phyloP scores from a whole-genome alignment of 2,888 invertebrate genomes.

The Holacanthella duospinosa region DNA sequence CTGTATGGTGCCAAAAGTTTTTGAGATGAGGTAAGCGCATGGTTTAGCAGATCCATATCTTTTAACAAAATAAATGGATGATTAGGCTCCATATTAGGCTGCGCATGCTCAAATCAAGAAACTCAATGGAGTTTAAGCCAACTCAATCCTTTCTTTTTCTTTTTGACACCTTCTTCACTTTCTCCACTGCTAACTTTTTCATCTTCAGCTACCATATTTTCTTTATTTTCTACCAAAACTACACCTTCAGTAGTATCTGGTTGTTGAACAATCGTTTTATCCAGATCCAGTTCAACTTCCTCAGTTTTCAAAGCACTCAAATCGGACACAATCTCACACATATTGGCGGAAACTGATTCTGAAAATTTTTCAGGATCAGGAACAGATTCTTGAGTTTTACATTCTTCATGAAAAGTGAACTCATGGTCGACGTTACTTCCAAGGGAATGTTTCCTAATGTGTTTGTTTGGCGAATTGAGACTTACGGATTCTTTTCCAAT shows the following conservation, averaged over 20 bases:
- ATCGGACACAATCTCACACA: neutral
- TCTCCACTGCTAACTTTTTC: neutral
- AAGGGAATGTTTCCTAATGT: constrained; percentile 29
- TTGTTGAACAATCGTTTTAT: constrained; percentile 10
- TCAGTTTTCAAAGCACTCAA: too few relatives aligned
- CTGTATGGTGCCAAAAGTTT: too few relatives aligned
- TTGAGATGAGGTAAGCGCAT: too few relatives aligned
- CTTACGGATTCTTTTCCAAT: neutral
- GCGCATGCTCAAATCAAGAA: too few relatives aligned
- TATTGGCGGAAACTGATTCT: neutral
- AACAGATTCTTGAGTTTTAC: too few relatives aligned
- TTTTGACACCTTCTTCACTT: constrained; percentile 7
- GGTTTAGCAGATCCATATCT: too few relatives aligned
- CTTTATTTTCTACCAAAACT: neutral
- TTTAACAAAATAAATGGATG: too few relatives aligned
- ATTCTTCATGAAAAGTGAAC: neutral
- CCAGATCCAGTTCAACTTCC: constrained; percentile 5
- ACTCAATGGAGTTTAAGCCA: constrained; percentile 16
- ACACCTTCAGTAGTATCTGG: neutral
- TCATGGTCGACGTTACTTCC: constrained; percentile 22
- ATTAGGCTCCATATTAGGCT: too few relatives aligned
- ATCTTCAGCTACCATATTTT: constrained; percentile 6
- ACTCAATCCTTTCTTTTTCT: constrained; percentile 15
- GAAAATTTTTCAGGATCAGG: neutral
- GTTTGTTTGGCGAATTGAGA: neutral